Evolutionary conservation across 2,888 invertebrate genomes (phyloP).

Genomic region (Eilema griseolum): DNA sequence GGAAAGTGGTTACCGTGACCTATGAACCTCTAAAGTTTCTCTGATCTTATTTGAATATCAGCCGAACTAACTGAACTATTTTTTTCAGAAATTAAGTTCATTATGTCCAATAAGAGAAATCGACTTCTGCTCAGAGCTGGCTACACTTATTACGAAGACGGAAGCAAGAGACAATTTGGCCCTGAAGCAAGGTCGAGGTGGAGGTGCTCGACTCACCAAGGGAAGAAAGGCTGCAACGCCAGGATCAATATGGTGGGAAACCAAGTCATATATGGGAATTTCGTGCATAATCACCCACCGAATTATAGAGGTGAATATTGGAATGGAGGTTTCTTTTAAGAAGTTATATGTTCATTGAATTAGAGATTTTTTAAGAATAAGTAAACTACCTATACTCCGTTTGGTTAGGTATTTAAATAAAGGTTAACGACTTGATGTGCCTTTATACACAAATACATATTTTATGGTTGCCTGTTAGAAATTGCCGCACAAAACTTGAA

Average conservation of each 20-base stretch:
- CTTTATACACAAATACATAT: no score
- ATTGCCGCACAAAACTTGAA: no score
- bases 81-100: constrained; percentile 25
- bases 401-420: no score
- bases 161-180: constrained; percentile 5
- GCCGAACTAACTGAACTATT: not conserved
- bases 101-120: constrained; percentile 25
- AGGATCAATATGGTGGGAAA: constrained; percentile 29
- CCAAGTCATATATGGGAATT: constrained; percentile 23
- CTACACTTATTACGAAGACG: constrained; percentile 29
- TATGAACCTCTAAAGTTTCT: not conserved
- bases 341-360: not conserved
- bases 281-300: constrained; percentile 28
- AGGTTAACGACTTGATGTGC: no score
- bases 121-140: constrained; percentile 21
- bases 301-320: constrained; percentile 15
- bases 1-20: no score
- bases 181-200: constrained; percentile 40
- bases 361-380: not conserved
- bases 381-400: no score
- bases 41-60: not conserved
- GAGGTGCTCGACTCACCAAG: constrained; percentile 48
- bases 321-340: not conserved
- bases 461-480: no score
- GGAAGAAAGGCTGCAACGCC: constrained; percentile 32